Evolutionary conservation across 2,888 invertebrate genomes (phyloP).

Genomic region (Rhimphoctona megacephalus): DNA sequence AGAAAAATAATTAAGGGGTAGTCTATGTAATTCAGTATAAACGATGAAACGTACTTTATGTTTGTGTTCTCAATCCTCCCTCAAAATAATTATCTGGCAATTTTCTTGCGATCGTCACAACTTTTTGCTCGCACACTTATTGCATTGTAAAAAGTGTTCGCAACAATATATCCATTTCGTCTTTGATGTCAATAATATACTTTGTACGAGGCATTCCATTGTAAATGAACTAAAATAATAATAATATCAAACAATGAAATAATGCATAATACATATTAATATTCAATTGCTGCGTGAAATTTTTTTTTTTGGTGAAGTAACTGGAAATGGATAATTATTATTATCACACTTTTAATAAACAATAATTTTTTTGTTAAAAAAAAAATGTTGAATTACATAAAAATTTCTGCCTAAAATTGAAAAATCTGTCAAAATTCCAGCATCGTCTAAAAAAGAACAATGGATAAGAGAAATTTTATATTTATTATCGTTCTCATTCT

Average conservation of each 20-base stretch:
- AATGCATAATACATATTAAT: too few species aligned
- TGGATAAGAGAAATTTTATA: not conserved
- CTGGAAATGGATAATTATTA: too few species aligned
- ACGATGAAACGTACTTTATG: conserved; percentile 5
- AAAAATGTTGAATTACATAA: too few species aligned
- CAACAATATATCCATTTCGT: not conserved
- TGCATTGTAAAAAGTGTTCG: not conserved
- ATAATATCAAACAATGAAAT: not conserved
- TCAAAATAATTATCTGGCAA: not conserved
- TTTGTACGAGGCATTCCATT: not conserved
- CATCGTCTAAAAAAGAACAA: not conserved
- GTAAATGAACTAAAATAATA: not conserved
- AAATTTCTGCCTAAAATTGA: not conserved
- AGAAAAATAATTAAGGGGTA: conserved; percentile 1
- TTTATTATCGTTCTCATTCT: not conserved
- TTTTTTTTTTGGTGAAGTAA: too few species aligned
- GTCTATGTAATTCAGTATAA: conserved; percentile 16
- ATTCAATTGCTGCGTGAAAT: not conserved
- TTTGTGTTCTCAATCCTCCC: not conserved
- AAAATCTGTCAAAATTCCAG: not conserved
- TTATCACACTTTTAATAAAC: too few species aligned
- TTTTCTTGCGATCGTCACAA: not conserved
- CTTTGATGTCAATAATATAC: not conserved
- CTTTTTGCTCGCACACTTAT: not conserved
- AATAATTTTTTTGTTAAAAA: too few species aligned